Conservation (phyloP, 2,888 invertebrate genomes). For the Chrysolina oricalcia region DNA sequence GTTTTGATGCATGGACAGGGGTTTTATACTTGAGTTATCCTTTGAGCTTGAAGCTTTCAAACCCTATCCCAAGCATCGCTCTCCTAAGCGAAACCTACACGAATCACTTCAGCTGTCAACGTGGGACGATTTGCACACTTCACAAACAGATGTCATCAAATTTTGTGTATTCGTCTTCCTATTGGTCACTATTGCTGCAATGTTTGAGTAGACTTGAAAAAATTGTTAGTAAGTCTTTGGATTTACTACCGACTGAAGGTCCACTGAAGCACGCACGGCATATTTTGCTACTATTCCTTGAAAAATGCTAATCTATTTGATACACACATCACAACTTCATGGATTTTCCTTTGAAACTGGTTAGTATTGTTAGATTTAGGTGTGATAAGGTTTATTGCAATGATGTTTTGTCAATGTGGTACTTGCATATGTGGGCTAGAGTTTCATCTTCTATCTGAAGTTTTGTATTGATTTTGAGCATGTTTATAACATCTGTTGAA, state of each 20-base stretch:
- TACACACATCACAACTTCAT: constrained; percentile 61
- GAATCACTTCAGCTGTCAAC: constrained; percentile 32
- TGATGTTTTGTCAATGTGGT: constrained; percentile 6
- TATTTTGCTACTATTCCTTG: constrained; percentile 63
- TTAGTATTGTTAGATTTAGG: constrained; percentile 60
- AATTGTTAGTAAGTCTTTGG: constrained; percentile 34
- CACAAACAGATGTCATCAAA: constrained; percentile 65
- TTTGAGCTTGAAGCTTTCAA: constrained; percentile 19
- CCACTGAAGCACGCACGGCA: constrained; percentile 67
- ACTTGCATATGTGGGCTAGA: not conserved
- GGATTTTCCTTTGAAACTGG: constrained; percentile 66
- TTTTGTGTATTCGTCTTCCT: constrained; percentile 62
- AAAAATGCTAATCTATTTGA: constrained; percentile 57
- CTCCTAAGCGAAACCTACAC: constrained; percentile 30
- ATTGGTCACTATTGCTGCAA: constrained; percentile 62
- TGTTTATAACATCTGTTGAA: not conserved
- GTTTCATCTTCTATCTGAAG: not conserved
- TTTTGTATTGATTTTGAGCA: not conserved
- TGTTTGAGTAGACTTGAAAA: constrained; percentile 59
- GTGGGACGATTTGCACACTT: constrained; percentile 42
- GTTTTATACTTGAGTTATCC: not conserved
- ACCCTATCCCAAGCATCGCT: constrained; percentile 31
- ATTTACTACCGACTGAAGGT: constrained; percentile 61
- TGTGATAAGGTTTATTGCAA: constrained; percentile 12
- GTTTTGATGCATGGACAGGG: too few species aligned